Evolutionary conservation across 2,888 invertebrate genomes (phyloP), one percentile per base, ranked within the genome.

Genomic region (Schizaphis graminum): DNA sequence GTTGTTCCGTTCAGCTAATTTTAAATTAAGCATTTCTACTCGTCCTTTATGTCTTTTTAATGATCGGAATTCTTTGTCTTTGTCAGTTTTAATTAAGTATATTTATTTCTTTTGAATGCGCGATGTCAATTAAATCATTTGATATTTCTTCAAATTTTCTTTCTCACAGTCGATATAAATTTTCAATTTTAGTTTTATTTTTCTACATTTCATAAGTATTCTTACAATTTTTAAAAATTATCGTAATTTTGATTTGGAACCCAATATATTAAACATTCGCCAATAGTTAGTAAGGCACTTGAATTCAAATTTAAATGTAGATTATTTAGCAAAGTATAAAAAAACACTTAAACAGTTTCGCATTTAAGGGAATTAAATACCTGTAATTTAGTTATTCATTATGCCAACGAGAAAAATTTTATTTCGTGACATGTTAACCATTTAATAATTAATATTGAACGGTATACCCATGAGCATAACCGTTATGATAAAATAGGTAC

Each of bases 11-110:
- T 84, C 84, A 84, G 41, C 21, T 91, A 91, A 84, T 84, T 91
- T 84, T 53, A 91, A 1, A 53, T 91, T 84, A 91, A 91, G 84
- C 84, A 84, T 91, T 56, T 57, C 91, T 41, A 85, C 44, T 57
- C 91, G 91, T 56, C 85, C 28, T 91, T 91, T 91, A 57, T 44
- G 91, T 91, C n/a, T n/a, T 91, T 91, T 41, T 56, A 91, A 57
- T 85, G n/a, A 85, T n/a, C 86, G 57, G n/a, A 91, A 91, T 86
- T 91, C 56, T 56, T 86, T 91, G 5, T 91, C 85, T 56, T 85
- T n/a, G 24, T 86, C 28, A 57, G 86, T 91, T 86, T 91, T 85
- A 44, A 85, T 91, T 44, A 3, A 44, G 41, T 57, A n/a, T 57
- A n/a, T 86, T 86, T 24, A 86, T 44, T 86, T 35, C 86, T 47